These are phyloP conservation scores for Meteorus sp. DNA, from an alignment of 1,140 invertebrate species.

Conservation along the genomic window DNA sequence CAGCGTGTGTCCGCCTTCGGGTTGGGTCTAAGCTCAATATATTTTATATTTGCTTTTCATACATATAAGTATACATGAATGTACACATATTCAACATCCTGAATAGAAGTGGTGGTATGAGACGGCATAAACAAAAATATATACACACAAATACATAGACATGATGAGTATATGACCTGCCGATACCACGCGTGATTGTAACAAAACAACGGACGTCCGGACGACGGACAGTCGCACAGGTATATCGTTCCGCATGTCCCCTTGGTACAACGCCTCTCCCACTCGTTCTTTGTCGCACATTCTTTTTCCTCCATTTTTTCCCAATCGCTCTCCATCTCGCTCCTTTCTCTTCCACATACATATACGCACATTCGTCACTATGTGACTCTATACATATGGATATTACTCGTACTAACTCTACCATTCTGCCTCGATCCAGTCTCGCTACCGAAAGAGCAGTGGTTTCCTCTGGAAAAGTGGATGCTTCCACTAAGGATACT, in stretches of 20 bases:
- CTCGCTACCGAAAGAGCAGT: conserved; percentile 13
- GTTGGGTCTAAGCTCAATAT: too few relatives aligned
- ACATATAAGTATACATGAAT: too few relatives aligned
- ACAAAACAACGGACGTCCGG: conserved; percentile 59
- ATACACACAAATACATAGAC: too few relatives aligned
- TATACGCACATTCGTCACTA: conserved; percentile 17
- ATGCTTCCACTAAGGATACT: conserved; percentile 46
- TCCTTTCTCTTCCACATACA: conserved; percentile 5
- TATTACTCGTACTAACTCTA: too few relatives aligned
- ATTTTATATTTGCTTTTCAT: too few relatives aligned
- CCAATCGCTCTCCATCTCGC: conserved; percentile 26
- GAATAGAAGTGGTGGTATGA: conserved; percentile 33
- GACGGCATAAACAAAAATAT: too few relatives aligned
- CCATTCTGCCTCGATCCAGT: conserved; percentile 28
- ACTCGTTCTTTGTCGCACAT: conserved; percentile 18
- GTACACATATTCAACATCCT: conserved; percentile 43
- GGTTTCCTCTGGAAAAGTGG: conserved; percentile 40
- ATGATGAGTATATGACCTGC: conserved; percentile 1
- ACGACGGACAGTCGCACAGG: conserved; percentile 56
- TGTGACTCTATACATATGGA: too few relatives aligned
- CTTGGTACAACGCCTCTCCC: conserved; percentile 28
- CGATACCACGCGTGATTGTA: conserved; percentile 54
- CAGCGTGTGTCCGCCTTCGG: conserved; percentile 29
- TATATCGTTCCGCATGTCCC: conserved; percentile 49
- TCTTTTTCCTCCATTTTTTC: conserved; percentile 19